A percentile compares a stretch with the other conserved stretches of the same genome.
phyloP scores from a whole-genome alignment of 2,113 vertebrate genomes.

The Gallinago undulata region DNA sequence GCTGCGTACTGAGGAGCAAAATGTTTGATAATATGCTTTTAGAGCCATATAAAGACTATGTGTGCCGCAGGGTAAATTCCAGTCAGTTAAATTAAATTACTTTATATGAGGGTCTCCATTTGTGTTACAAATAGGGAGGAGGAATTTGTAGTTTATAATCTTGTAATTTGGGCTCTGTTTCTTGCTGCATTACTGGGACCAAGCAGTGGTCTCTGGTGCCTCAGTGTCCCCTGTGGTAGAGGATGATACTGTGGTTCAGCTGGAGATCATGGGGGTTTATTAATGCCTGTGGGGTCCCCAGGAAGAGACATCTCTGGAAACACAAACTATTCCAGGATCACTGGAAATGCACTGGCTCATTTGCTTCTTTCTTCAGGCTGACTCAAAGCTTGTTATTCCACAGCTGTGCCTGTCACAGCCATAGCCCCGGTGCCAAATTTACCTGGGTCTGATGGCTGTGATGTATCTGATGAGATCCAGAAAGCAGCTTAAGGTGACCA shows the following conservation, averaged over 20 bases:
- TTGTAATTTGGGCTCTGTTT: background rate
- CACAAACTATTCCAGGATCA: background rate
- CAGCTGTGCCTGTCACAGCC: conserved; percentile 18
- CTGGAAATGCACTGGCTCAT: background rate
- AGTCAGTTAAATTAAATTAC: background rate
- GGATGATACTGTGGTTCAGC: background rate
- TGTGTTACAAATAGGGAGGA: background rate
- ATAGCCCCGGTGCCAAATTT: background rate
- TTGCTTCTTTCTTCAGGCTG: background rate
- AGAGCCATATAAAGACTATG: background rate
- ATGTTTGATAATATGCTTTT: background rate
- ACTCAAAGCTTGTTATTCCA: conserved; percentile 12
- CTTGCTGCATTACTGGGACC: background rate
- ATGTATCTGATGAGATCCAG: background rate
- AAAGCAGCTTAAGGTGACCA: background rate
- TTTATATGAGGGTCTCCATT: background rate
- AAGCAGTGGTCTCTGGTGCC: background rate
- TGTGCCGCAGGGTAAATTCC: rapidly evolving
- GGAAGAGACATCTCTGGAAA: background rate
- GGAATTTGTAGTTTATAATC: background rate
- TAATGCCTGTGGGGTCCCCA: background rate
- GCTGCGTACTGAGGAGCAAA: background rate
- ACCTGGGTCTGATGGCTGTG: background rate
- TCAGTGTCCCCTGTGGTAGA: background rate
- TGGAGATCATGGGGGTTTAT: background rate